Evolutionary conservation across 2,888 invertebrate genomes (phyloP).

Genomic region (Bhutanitis thaidina): DNA sequence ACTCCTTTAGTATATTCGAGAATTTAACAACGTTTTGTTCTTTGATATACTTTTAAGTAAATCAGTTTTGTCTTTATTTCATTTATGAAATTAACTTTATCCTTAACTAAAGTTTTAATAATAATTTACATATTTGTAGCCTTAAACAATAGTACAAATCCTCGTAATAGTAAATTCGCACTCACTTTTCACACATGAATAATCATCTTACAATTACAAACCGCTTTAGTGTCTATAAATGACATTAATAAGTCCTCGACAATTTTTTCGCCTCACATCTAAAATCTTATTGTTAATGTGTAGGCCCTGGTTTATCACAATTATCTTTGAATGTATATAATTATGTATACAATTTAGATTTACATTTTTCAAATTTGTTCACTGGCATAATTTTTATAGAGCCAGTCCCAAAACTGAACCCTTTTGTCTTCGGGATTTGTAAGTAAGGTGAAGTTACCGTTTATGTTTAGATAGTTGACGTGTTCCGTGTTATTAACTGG

Average conservation of each 20-base stretch:
- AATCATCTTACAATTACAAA: not conserved
- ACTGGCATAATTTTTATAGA: conserved; percentile 55
- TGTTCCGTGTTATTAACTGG: conserved; percentile 62
- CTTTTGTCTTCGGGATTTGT: conserved; percentile 75
- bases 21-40: no score
- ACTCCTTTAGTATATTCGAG: no score
- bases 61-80: no score
- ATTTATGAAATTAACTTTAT: no score
- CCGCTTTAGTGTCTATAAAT: not conserved
- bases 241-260: not conserved
- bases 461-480: conserved; percentile 76
- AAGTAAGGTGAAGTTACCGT: conserved; percentile 68
- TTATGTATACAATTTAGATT: no score
- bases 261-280: not conserved
- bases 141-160: not conserved
- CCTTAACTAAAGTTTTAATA: no score
- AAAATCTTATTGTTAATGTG: not conserved
- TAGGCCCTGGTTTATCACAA: not conserved
- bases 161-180: conserved; percentile 3
- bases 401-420: conserved; percentile 79
- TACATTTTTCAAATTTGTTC: conserved; percentile 12
- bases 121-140: no score
- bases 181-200: not conserved
- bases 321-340: no score
- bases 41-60: no score